A percentile compares a stretch with the other conserved stretches of the same genome.
Conservation (phyloP, 1,140 invertebrate species). For the Diabrotica undecimpunctata region DNA sequence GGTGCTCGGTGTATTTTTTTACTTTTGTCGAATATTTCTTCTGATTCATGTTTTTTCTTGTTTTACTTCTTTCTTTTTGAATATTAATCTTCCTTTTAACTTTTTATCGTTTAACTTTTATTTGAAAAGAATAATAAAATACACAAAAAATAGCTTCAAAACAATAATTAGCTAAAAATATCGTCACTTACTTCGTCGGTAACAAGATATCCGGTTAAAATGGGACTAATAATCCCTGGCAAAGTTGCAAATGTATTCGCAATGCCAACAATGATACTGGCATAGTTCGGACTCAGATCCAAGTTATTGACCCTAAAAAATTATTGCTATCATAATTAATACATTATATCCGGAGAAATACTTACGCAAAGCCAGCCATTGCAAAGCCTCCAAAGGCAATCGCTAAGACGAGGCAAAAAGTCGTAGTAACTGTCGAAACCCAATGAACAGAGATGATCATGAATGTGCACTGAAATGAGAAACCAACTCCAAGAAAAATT, state of each 20-base stretch:
- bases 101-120: too few relatives aligned
- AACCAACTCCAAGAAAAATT: conserved; percentile 73
- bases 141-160: too few relatives aligned
- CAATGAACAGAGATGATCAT: conserved; percentile 77
- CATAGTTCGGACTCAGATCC: conserved; percentile 81
- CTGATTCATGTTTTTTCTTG: too few relatives aligned
- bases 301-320: conserved; percentile 76
- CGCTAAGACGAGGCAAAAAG: conserved; percentile 76
- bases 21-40: too few relatives aligned
- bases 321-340: too few relatives aligned
- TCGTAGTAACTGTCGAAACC: conserved; percentile 61
- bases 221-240: conserved; percentile 83
- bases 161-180: neutral
- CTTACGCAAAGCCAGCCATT: conserved; percentile 82
- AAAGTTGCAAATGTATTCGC: conserved; percentile 86
- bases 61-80: too few relatives aligned
- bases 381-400: conserved; percentile 86
- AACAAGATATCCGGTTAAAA: conserved; percentile 75
- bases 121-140: too few relatives aligned
- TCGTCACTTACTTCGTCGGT: conserved; percentile 35
- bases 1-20: too few relatives aligned
- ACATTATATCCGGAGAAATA: neutral
- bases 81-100: too few relatives aligned
- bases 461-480: conserved; percentile 77
- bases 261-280: conserved; percentile 80